Evolutionary conservation across 2,113 vertebrate species (phyloP).

Genomic region (Paraplagusia blochii): DNA sequence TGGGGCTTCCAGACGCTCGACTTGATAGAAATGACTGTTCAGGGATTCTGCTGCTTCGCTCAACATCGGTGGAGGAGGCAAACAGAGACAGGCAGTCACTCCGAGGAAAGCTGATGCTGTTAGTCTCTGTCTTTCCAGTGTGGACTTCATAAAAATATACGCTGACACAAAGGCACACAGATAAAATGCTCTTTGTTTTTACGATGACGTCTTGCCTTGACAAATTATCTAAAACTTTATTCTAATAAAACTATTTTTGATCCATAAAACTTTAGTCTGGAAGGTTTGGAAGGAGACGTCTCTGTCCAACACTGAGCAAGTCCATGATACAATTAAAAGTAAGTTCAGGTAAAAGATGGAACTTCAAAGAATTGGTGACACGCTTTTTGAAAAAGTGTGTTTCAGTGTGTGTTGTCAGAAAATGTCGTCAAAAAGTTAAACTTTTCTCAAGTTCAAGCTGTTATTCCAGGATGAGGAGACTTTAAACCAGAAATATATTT

Average conservation of each 20-base stretch:
- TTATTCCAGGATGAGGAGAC: too few relatives aligned
- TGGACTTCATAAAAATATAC: constrained; percentile 6
- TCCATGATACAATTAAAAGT: constrained; percentile 56
- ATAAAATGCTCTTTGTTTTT: constrained; percentile 22
- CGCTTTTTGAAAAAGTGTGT: too few relatives aligned
- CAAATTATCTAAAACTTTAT: constrained; percentile 53
- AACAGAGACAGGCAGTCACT: constrained; percentile 42
- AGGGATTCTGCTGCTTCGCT: constrained; percentile 65
- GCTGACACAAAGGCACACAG: constrained; percentile 26
- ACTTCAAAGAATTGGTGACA: too few relatives aligned
- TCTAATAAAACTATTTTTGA: constrained; percentile 27
- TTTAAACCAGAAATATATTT: neutral
- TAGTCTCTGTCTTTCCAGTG: constrained; percentile 30
- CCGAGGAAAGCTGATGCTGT: constrained; percentile 33
- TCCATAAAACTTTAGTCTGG: too few relatives aligned
- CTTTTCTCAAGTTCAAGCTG: too few relatives aligned
- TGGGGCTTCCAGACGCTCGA: constrained; percentile 75
- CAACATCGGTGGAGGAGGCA: constrained; percentile 49
- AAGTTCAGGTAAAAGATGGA: constrained; percentile 34
- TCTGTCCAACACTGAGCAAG: constrained; percentile 65
- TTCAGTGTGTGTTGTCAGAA: too few relatives aligned
- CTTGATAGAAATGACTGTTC: constrained; percentile 74
- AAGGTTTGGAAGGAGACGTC: too few relatives aligned
- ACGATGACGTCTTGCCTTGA: too few relatives aligned
- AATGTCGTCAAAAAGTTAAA: too few relatives aligned